Evolutionary conservation across 1,140 invertebrate genomes (phyloP), one percentile per base, ranked within the genome.

Genomic region (Artemia franciscana): DNA sequence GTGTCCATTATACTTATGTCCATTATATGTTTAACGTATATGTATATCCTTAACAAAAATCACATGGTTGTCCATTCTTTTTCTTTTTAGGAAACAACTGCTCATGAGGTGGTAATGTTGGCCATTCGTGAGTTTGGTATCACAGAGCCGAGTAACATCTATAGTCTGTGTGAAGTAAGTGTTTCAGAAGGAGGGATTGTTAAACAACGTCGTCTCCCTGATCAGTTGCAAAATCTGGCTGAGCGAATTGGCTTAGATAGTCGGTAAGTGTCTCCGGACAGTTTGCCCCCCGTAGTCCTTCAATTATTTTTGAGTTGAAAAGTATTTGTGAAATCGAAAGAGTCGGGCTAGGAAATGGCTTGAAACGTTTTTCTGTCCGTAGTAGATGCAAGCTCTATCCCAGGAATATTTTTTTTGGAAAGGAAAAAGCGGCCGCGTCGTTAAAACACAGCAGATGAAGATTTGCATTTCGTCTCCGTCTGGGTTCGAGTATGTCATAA

Each of bases 71-170:
- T n/a, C n/a, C n/a, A n/a, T n/a, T 15, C 56, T 62, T 56, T 65
- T 64, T 62, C 0, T 58, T 65, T 70, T 0, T 60, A 76, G 79
- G 94, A 98, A 73, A 98, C 94, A 2, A 97, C 91, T 24, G 92
- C 94, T 0, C 85, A 92, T 69, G 91, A 98, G 77, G 92, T 98
- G 58, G 92, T 98, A 0, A 97, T 98, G 91, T 75, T 98, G 63
- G 86, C 93, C 1, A 77, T 98, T 27, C 88, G 91, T 71, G 93
- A 98, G 72, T 98, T 97, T 75, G 88, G 91, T 57, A 92, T 97
- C 62, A 89, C 88, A 51, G 91, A 95, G 67, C 85, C 88, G 2
- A 90, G 86, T 74, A 86, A 84, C 7, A 86, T 88, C 63, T 98
- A 89, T 73, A 92, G 90, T 24, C 74, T 98, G 2, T 94, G 91